Conservation (phyloP, 2,113 vertebrate genomes). For the Anarhynchus alexandrinus region DNA sequence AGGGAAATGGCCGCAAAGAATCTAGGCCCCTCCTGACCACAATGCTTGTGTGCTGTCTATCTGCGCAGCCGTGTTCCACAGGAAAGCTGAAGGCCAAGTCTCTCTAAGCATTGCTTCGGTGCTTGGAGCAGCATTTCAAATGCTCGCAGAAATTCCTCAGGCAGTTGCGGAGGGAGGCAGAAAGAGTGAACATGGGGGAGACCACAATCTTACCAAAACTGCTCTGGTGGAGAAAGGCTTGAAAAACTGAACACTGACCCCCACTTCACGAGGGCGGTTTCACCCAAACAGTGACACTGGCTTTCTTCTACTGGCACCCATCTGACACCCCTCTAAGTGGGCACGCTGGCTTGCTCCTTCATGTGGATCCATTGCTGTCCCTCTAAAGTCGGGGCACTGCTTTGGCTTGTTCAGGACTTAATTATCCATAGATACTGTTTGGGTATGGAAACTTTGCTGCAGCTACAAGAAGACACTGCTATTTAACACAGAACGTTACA, state of each 20-base stretch:
- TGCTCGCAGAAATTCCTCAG: neutral
- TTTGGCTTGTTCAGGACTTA: neutral
- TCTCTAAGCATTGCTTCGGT: neutral
- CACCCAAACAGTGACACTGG: neutral
- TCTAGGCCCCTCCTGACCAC: neutral
- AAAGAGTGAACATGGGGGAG: neutral
- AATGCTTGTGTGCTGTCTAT: neutral
- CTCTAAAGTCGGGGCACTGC: neutral
- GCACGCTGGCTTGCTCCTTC: neutral
- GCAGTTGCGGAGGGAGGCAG: neutral
- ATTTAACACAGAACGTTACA: neutral
- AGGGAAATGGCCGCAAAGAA: neutral
- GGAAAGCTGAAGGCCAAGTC: neutral
- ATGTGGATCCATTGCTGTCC: neutral
- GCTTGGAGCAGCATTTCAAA: neutral
- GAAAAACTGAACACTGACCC: neutral
- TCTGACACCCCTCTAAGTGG: neutral
- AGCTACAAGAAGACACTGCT: neutral
- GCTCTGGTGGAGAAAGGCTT: neutral
- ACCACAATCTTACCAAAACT: neutral
- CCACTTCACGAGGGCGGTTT: accelerated
- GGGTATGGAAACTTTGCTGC: neutral
- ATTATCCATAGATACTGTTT: neutral
- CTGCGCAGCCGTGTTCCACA: neutral
- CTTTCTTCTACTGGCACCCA: neutral